phyloP scores from a whole-genome alignment of 2,797 vertebrate genomes.

The Falco cherrug region DNA sequence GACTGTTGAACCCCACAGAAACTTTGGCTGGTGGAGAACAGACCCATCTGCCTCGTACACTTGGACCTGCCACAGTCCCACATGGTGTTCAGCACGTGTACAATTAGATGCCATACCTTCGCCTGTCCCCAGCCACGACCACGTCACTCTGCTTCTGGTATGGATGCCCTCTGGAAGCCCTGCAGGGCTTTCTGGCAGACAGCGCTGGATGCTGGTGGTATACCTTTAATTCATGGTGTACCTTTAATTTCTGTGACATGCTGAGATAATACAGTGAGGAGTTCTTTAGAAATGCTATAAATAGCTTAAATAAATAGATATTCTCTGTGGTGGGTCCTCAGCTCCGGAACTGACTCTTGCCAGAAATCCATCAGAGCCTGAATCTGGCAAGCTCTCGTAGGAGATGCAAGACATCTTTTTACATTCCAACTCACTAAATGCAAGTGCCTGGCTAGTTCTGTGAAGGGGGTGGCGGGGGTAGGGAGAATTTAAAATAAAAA shows the following conservation, averaged over 20 bases:
- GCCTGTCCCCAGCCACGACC: background rate
- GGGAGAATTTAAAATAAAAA: background rate
- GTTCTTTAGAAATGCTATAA: conserved; percentile 68
- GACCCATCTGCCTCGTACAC: background rate
- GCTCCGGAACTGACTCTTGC: conserved; percentile 65
- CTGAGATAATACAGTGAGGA: conserved; percentile 66
- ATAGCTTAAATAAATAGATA: conserved; percentile 73
- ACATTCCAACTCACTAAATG: conserved; percentile 42
- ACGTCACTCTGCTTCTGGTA: background rate
- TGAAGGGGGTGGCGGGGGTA: background rate
- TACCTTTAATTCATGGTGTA: conserved; percentile 51
- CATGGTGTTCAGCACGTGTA: background rate
- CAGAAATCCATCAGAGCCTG: conserved; percentile 67
- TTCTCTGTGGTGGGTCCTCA: conserved; percentile 67
- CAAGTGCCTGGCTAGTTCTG: conserved; percentile 30
- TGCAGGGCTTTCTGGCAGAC: background rate
- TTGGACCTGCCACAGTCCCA: background rate
- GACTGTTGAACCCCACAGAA: conserved; percentile 11
- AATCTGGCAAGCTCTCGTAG: conserved; percentile 49
- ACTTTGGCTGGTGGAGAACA: conserved; percentile 3
- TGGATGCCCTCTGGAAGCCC: background rate
- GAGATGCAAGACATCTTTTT: conserved; percentile 57
- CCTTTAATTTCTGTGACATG: conserved; percentile 58
- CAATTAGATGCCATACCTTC: background rate
- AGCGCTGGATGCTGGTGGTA: background rate